These are phyloP conservation scores for Cheilosia vernalis DNA, from an alignment of 2,888 invertebrate species.

Conservation along the genomic window DNA sequence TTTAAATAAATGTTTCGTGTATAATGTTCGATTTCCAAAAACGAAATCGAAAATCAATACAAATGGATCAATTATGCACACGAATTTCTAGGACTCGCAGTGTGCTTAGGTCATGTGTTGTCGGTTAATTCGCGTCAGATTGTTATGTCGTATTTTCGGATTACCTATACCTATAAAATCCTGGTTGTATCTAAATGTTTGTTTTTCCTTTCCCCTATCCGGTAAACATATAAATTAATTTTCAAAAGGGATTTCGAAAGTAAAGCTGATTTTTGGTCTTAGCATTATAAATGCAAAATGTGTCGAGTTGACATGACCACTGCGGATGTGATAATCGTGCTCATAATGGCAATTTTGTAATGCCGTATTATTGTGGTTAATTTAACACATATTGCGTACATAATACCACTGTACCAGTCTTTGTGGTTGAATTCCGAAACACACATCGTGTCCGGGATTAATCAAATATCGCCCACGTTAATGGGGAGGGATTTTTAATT, in stretches of 20 bases:
- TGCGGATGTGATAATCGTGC: constrained; percentile 5
- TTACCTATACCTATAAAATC: constrained; percentile 33
- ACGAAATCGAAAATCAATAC: constrained; percentile 56
- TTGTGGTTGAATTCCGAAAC: constrained; percentile 42
- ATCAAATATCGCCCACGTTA: constrained; percentile 19
- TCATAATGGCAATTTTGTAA: constrained; percentile 13
- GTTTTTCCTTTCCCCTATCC: not conserved
- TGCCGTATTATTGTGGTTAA: constrained; percentile 37
- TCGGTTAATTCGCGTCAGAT: constrained; percentile 17
- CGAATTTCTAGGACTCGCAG: not conserved
- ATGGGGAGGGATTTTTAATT: constrained; percentile 7
- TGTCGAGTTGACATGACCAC: constrained; percentile 14
- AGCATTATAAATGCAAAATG: constrained; percentile 12
- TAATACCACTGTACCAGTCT: no score
- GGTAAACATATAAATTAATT: no score
- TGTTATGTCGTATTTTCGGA: constrained; percentile 38
- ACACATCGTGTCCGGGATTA: constrained; percentile 32
- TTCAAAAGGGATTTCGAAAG: not conserved
- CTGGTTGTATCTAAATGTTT: constrained; percentile 13
- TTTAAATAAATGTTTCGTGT: constrained; percentile 29
- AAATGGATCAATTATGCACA: constrained; percentile 20
- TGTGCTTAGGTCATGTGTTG: constrained; percentile 1
- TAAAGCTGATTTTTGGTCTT: not conserved
- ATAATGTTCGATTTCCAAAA: not conserved
- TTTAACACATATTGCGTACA: constrained; percentile 20